Conservation (phyloP, 2,797 vertebrate species). For the Crocidura indochinensis region DNA sequence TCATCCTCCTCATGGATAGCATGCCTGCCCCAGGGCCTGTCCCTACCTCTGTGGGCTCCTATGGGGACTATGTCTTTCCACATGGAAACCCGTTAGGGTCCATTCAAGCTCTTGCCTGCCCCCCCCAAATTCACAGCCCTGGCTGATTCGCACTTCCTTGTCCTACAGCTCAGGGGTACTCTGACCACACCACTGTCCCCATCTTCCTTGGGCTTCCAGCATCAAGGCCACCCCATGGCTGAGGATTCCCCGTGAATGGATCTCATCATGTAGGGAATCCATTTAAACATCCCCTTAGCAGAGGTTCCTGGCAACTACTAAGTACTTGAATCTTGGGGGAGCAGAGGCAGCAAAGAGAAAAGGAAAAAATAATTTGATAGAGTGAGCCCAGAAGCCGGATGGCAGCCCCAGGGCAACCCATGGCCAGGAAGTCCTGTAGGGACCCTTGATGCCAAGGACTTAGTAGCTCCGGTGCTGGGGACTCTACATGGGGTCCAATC, state of each 20-base stretch:
- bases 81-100: not conserved
- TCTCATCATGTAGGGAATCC: not conserved
- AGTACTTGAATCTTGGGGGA: too few relatives aligned
- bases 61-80: not conserved
- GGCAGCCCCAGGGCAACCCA: too few relatives aligned
- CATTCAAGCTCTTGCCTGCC: not conserved
- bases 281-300: not conserved
- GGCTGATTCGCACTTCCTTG: not conserved
- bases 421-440: not conserved
- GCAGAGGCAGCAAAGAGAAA: not conserved
- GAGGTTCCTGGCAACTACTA: not conserved
- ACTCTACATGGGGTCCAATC: too few relatives aligned
- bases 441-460: not conserved
- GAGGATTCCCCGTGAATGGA: too few relatives aligned
- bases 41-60: not conserved
- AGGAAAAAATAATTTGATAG: not conserved
- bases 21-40: slow-evolving; percentile 9
- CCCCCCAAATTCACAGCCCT: too few relatives aligned
- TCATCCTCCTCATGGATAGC: not conserved
- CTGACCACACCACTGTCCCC: not conserved
- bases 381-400: not conserved
- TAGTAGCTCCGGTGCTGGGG: too few relatives aligned
- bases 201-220: not conserved
- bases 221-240: too few relatives aligned
- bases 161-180: not conserved